Base-by-base conservation (phyloP, 2,888 invertebrate genomes). In the Napeogenes inachia region DNA sequence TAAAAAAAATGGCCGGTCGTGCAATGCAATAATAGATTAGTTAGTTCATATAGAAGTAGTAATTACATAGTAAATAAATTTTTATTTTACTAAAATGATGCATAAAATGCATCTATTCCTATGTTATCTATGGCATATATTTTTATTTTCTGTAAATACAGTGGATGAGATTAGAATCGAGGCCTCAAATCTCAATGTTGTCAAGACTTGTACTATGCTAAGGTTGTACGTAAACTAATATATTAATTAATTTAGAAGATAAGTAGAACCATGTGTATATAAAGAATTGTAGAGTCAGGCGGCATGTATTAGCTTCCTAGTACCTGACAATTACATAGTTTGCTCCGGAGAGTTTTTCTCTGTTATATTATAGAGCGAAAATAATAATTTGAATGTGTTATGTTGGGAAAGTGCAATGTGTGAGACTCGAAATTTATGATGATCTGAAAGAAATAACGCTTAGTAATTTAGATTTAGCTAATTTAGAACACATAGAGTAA, bases 21-120 rank as follows among this genome's bases (percentile, higher is more conserved):
- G 89, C 89, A 89, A 89, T 89, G 84, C 87, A 89, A 89, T 82
- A 82, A 78, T 87, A 87, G 80, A 65, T 59, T 80, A 80, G 73
- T 71, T 72, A 67, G 66, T 64, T 70, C 6, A 30, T 42, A 42
- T 42, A 42, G 8, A 42, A 42, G 8, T 10, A 6, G 3, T 42
- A 42, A 0, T 10, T 10, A 2, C 10, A 3, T 10, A 10, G 12
- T 42, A 42, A 38, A 42, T 30, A 61, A 38, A 38, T 64, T 63
- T 62, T 69, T 59, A 54, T 42, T 32, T 55, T 35, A 13, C 30
- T 54, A 13, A 42, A 42, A 21, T 21, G 42, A 21, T 13, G 42
- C 38, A 13, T 56, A 45, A 38, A 13, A 56, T 47, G 47, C 47
- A 47, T n/a, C 6, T 8, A 50, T 50, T 30, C 30, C 30, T 50